A percentile compares a stretch with the other conserved stretches of the same genome.
phyloP scores from a whole-genome alignment of 1,140 invertebrate species.

The Eriocheir sinensis region DNA sequence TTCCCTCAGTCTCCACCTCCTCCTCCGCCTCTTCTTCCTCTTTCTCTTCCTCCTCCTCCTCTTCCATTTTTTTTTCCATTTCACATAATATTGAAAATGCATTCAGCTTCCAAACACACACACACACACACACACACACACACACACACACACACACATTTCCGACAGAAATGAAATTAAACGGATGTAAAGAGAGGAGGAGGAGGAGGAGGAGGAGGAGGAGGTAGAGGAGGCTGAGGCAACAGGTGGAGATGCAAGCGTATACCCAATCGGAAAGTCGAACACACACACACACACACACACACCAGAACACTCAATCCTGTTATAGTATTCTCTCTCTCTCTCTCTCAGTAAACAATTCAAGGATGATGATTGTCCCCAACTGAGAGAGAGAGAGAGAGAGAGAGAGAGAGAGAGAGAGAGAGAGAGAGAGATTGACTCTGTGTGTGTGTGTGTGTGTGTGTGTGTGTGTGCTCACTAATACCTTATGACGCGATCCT shows the following conservation, averaged over 20 bases:
- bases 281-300: constrained; percentile 17
- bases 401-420: no score
- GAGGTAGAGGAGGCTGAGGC: background rate
- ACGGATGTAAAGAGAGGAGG: background rate
- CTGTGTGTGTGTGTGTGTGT: no score
- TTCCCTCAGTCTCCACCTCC: background rate
- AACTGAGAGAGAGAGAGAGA: no score
- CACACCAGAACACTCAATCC: background rate
- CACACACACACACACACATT: background rate
- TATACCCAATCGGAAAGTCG: background rate
- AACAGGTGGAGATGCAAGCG: no score
- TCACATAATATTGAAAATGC: background rate
- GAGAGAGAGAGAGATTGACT: no score
- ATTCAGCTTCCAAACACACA: background rate
- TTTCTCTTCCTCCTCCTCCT: background rate
- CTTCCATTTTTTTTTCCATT: background rate
- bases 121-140: background rate
- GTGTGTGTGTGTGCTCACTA: no score
- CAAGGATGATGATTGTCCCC: no score
- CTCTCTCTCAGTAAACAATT: no score
- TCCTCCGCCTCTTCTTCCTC: background rate
- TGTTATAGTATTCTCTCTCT: background rate
- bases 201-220: background rate
- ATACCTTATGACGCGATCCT: background rate
- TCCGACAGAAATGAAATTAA: background rate